phyloP scores from a whole-genome alignment of 2,888 invertebrate species.

The Thymelicus sylvestris region DNA sequence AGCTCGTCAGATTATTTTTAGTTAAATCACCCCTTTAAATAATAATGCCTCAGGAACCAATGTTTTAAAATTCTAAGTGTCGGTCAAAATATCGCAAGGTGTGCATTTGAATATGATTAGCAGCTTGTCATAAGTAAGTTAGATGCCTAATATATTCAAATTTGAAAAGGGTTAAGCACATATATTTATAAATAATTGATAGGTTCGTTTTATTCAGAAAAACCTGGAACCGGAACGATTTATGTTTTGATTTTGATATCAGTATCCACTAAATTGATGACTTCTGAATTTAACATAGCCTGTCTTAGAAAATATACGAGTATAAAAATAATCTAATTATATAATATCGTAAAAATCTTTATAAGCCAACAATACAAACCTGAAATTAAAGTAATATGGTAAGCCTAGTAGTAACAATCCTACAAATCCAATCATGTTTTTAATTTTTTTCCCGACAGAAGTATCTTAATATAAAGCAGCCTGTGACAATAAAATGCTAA shows the following conservation, averaged over 20 bases:
- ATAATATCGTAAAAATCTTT: too few species aligned
- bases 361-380: too few species aligned
- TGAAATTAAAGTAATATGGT: too few species aligned
- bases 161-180: conserved; percentile 72
- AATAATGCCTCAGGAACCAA: conserved; percentile 65
- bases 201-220: conserved; percentile 9
- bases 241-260: neutral
- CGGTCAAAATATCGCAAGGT: conserved; percentile 77
- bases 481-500: conserved; percentile 41
- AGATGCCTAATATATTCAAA: conserved; percentile 76
- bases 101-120: conserved; percentile 82
- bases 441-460: too few species aligned
- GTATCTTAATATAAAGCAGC: conserved; percentile 38
- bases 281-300: conserved; percentile 31
- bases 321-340: too few species aligned
- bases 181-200: conserved; percentile 56
- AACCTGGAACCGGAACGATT: conserved; percentile 9
- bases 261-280: neutral
- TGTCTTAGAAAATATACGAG: neutral
- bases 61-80: conserved; percentile 77
- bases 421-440: too few species aligned
- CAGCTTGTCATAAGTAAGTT: conserved; percentile 83
- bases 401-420: too few species aligned
- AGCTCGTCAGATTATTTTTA: conserved; percentile 70
- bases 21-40: conserved; percentile 62